Conservation (phyloP, 2,888 invertebrate species). For the Choristoneura rosaceana region DNA sequence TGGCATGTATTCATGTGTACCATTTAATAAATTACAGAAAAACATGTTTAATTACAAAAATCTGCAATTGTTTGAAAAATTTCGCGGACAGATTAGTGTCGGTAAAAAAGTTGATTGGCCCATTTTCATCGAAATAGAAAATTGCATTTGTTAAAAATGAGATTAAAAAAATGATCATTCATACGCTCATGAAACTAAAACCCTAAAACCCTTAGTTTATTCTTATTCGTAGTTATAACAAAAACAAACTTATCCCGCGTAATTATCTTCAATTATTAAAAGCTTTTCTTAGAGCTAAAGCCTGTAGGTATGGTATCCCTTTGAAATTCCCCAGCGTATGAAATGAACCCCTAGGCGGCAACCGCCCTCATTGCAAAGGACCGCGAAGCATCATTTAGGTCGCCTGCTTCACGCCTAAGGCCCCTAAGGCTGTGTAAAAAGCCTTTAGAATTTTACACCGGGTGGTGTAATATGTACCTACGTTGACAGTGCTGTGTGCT, state of each 20-base stretch:
- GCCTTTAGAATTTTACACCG: conserved; percentile 40
- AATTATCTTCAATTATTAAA: conserved; percentile 6
- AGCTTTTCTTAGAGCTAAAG: neutral
- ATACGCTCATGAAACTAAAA: neutral
- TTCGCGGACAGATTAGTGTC: too few species aligned
- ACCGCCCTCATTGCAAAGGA: conserved; percentile 59
- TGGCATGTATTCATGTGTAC: too few species aligned
- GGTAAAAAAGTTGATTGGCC: too few species aligned
- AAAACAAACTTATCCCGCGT: neutral
- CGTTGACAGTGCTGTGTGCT: neutral
- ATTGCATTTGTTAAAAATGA: too few species aligned
- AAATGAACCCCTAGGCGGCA: conserved; percentile 47
- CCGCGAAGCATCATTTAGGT: conserved; percentile 63
- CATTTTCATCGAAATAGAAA: too few species aligned
- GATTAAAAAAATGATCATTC: neutral
- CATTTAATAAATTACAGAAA: too few species aligned
- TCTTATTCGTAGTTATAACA: neutral
- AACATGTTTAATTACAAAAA: too few species aligned
- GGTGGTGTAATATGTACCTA: conserved; percentile 2
- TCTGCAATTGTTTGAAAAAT: too few species aligned
- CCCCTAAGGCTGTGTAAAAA: conserved; percentile 37
- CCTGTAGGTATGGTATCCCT: conserved; percentile 1
- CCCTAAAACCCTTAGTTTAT: neutral
- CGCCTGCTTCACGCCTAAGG: conserved; percentile 51
- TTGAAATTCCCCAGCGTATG: conserved; percentile 11